phyloP scores from a whole-genome alignment of 2,888 invertebrate species.

The Luperina testacea region DNA sequence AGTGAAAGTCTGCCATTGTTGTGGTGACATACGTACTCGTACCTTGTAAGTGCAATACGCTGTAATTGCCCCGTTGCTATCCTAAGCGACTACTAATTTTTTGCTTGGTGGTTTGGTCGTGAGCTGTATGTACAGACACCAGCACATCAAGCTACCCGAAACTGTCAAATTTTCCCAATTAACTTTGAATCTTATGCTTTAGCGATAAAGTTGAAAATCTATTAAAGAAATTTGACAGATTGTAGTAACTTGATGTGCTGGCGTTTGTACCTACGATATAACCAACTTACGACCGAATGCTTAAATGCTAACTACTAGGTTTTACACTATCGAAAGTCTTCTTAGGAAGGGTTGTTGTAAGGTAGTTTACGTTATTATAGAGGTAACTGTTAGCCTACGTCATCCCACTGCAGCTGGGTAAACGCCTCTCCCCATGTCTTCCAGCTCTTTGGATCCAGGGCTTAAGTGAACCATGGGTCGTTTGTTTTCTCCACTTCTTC shows the following conservation, averaged over 20 bases:
- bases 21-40: constrained; percentile 69
- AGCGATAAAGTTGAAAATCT: too few species aligned
- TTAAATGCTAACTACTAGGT: neutral
- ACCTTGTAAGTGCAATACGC: constrained; percentile 60
- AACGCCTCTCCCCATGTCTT: neutral
- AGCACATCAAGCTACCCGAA: too few species aligned
- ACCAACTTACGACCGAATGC: neutral
- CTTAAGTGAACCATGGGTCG: neutral
- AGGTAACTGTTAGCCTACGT: neutral
- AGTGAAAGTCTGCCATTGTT: constrained; percentile 81
- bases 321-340: neutral
- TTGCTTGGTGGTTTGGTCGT: constrained; percentile 3
- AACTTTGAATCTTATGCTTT: too few species aligned
- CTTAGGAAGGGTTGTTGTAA: neutral
- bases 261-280: too few species aligned
- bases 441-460: neutral
- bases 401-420: neutral
- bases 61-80: constrained; percentile 45
- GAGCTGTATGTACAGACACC: constrained; percentile 18
- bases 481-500: neutral
- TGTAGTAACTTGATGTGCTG: too few species aligned
- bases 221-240: too few species aligned
- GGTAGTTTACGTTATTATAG: neutral
- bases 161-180: too few species aligned
- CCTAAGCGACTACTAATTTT: constrained; percentile 39